Percentiles rank a stretch among this genome's conserved stretches.
Conservation (phyloP, 2,888 invertebrate species). For the Beris morrisii region DNA sequence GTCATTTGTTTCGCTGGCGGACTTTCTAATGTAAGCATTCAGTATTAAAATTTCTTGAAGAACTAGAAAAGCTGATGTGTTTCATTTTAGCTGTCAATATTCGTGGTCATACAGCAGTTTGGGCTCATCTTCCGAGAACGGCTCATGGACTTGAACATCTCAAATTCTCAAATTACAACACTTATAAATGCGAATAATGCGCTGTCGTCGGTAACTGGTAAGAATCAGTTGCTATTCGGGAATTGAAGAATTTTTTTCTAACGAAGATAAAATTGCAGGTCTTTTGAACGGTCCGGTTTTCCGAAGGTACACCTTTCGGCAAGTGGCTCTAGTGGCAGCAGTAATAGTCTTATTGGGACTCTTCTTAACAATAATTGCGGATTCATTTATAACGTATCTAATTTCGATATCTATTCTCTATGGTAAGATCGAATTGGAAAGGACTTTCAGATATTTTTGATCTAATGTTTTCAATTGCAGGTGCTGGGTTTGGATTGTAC, state of each 20-base stretch:
- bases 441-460: neutral
- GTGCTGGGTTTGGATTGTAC: constrained; percentile 65
- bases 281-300: constrained; percentile 73
- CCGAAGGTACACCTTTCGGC: constrained; percentile 67
- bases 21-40: constrained; percentile 65
- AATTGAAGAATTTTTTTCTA: neutral
- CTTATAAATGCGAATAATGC: constrained; percentile 68
- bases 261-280: constrained; percentile 5
- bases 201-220: constrained; percentile 65
- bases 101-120: constrained; percentile 67
- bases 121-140: constrained; percentile 66
- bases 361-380: constrained; percentile 60
- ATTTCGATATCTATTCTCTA: constrained; percentile 68
- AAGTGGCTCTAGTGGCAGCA: constrained; percentile 65
- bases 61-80: neutral
- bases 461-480: constrained; percentile 52
- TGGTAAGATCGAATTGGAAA: constrained; percentile 58
- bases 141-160: constrained; percentile 61
- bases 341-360: constrained; percentile 59
- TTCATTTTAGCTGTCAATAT: constrained; percentile 61
- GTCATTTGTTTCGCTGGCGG: constrained; percentile 71
- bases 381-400: constrained; percentile 65
- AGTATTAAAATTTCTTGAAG: neutral
- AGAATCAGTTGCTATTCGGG: neutral
- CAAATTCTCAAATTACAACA: constrained; percentile 64